Conservation (phyloP, 2,888 invertebrate species). For the Coelinius sp. region DNA sequence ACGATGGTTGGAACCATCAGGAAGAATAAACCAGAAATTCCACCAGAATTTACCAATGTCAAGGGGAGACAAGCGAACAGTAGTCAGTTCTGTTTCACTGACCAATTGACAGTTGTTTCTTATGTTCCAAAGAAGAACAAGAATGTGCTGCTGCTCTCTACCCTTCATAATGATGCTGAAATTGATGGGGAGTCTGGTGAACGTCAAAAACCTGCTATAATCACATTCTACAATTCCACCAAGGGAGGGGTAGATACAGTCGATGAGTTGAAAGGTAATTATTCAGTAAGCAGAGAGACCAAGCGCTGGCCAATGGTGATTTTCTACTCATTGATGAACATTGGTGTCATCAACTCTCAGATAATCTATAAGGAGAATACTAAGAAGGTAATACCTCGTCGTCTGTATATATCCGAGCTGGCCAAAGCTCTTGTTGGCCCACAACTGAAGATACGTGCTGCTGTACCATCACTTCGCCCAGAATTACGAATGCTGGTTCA, state of each 20-base stretch:
- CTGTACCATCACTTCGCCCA: no score
- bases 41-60: slow-evolving; percentile 36
- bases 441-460: no score
- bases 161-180: not conserved
- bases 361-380: not conserved
- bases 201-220: not conserved
- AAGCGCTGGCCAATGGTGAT: not conserved
- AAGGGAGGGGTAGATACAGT: not conserved
- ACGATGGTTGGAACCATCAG: slow-evolving; percentile 48
- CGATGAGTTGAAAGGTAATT: not conserved
- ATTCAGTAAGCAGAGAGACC: not conserved
- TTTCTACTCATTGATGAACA: not conserved
- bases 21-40: slow-evolving; percentile 48
- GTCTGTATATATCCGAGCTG: no score
- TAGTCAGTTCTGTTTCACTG: slow-evolving; percentile 33
- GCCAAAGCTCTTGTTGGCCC: no score
- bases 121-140: slow-evolving; percentile 50
- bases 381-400: no score
- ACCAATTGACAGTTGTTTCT: slow-evolving; percentile 46
- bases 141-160: not conserved
- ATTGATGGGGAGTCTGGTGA: not conserved
- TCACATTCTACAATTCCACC: not conserved
- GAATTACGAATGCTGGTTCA: no score
- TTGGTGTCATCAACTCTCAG: not conserved
- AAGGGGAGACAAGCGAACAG: slow-evolving; percentile 28